A percentile compares a stretch with the other conserved stretches of the same genome.
phyloP scores from a whole-genome alignment of 2,797 vertebrate species.

The Parotocinclus haroldoi region DNA sequence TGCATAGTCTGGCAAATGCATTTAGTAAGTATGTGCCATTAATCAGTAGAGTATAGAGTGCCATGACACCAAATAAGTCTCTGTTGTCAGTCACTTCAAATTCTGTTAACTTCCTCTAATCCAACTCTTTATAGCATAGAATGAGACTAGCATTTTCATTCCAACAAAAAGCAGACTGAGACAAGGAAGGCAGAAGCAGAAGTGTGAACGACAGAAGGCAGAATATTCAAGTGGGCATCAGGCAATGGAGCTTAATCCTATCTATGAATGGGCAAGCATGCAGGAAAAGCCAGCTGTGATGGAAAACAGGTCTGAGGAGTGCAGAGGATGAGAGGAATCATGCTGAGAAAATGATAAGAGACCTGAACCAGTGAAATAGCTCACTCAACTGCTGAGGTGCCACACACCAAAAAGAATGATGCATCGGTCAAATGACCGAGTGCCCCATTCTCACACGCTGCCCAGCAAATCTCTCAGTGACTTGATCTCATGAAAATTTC shows the following conservation, averaged over 20 bases:
- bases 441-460: conserved; percentile 18
- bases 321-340: conserved; percentile 68
- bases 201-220: conserved; percentile 41
- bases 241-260: conserved; percentile 68
- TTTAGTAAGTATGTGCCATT: too few species aligned
- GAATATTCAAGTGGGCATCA: conserved; percentile 60
- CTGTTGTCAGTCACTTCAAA: too few species aligned
- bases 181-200: not conserved
- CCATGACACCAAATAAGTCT: too few species aligned
- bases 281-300: conserved; percentile 70
- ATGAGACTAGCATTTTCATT: too few species aligned
- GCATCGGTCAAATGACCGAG: conserved; percentile 14
- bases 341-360: conserved; percentile 74
- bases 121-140: too few species aligned
- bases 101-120: too few species aligned
- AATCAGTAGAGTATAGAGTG: too few species aligned
- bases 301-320: conserved; percentile 64
- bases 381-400: conserved; percentile 48
- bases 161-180: not conserved
- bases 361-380: conserved; percentile 63
- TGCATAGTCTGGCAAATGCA: too few species aligned
- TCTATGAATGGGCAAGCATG: conserved; percentile 73
- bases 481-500: conserved; percentile 10
- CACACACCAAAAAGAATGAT: conserved; percentile 7
- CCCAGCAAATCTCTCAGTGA: conserved; percentile 18